A percentile compares a stretch with the other conserved stretches of the same genome.
Conservation (phyloP, 2,888 invertebrate genomes). For the Ctena decussata region DNA sequence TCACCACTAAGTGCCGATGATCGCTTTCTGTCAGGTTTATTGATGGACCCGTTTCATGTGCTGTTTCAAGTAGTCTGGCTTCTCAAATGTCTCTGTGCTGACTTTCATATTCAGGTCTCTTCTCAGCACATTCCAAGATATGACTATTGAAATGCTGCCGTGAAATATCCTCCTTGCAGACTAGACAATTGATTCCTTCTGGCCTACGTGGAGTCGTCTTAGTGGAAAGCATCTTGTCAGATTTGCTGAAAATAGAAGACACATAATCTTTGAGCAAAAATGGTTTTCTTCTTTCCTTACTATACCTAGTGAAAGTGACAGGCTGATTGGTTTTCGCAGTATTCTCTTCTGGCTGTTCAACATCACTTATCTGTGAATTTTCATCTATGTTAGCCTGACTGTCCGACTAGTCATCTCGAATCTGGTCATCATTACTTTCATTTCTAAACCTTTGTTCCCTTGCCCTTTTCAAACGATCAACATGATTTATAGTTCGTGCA, state of each 20-base stretch:
- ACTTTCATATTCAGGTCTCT: background rate
- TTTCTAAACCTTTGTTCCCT: background rate
- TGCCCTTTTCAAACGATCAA: background rate
- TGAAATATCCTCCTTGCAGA: background rate
- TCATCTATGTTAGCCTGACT: too few species aligned
- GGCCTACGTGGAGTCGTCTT: background rate
- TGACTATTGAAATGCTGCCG: background rate
- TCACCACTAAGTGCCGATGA: background rate
- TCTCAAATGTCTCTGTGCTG: background rate
- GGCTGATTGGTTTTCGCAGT: background rate
- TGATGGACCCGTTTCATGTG: background rate
- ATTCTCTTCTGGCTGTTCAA: background rate
- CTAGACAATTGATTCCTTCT: background rate
- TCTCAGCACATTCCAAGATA: background rate
- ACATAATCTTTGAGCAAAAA: background rate
- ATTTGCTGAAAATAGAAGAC: background rate
- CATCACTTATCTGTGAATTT: too few species aligned
- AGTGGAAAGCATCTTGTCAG: background rate
- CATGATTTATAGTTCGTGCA: background rate
- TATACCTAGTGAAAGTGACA: background rate
- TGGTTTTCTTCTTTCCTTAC: background rate
- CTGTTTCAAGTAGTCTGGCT: background rate
- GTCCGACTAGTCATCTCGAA: too few species aligned
- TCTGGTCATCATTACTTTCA: too few species aligned
- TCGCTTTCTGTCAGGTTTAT: too few species aligned